Base-by-base conservation (phyloP, 37 sponge, comb jelly and placozoan genomes). In the Aplysina aerophoba region DNA sequence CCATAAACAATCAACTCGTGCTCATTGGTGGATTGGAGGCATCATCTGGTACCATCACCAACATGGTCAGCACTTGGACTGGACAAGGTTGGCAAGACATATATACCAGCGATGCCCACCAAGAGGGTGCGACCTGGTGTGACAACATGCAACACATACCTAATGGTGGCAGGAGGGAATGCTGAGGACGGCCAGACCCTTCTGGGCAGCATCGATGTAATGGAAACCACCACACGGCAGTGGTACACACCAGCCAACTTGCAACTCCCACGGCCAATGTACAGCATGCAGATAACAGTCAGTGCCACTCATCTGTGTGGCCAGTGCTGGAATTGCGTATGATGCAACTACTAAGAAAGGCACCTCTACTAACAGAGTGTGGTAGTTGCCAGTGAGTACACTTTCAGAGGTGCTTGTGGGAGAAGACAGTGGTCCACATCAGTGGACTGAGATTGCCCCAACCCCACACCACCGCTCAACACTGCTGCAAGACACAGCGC, bases 21-120 rank as follows among this genome's bases (percentile, higher is more conserved):
- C 30, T 73, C 40, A 37, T 73, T 31, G 74, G 74, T 73, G 74
- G 74, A 33, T 31, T 12, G 13, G 74, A 73, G 31, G 74, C 39
- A 8, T 38, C 40, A 33, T 38, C 40, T 11, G 74, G 39, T 13
- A 31, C 31, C 21, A 41, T 73, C 8, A 73, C 74, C 41, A 37
- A 73, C 30, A 8, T 21, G 30, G 40, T 73, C 74, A 38, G 40
- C 21, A 38, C 74, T 20, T 73, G 74, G 74, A 30, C 31, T 15
- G 39, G 30, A 4, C 22, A 38, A 21, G 41, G 17, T 38, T 73
- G 74, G 74, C 17, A 30, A 41, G 39, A 73, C n/a, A 15, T 21
- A 21, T 21, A 38, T 73, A 38, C 74, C 74, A 14, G 14, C 74
- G 21, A 33, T 73, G 37, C 74, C 74, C 21, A 37, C 41, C 14